A percentile compares a stretch with the other conserved stretches of the same genome.
These are phyloP conservation scores for Drosophila arizonae DNA, from an alignment of 1,140 invertebrate species.

Conservation along the genomic window DNA sequence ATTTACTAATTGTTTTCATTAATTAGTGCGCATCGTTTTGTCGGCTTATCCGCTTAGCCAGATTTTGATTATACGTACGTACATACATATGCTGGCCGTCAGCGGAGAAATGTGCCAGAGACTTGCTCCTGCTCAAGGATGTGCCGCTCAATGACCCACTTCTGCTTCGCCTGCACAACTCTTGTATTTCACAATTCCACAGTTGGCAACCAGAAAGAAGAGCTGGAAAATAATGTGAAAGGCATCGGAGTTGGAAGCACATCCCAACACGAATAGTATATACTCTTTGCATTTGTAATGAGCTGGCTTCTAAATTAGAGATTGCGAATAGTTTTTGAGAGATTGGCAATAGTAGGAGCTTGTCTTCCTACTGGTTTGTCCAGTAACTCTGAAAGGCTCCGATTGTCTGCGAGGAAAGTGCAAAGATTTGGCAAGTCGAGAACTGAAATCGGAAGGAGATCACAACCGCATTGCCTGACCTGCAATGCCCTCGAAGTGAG, in stretches of 20 bases:
- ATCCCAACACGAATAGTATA: not conserved
- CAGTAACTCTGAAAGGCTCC: too few relatives aligned
- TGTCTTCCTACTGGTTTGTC: too few relatives aligned
- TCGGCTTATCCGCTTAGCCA: slow-evolving; percentile 40
- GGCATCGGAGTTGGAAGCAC: not conserved
- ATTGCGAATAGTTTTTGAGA: too few relatives aligned
- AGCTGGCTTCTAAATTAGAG: too few relatives aligned
- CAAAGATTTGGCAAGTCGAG: too few relatives aligned
- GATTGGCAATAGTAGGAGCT: too few relatives aligned
- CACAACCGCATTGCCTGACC: not conserved
- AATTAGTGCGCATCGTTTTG: slow-evolving; percentile 52
- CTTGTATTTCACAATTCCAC: slow-evolving; percentile 18
- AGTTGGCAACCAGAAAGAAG: slow-evolving; percentile 24
- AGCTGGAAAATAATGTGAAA: slow-evolving; percentile 5
- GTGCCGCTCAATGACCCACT: slow-evolving; percentile 58
- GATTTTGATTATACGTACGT: slow-evolving; percentile 29
- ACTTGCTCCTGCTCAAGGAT: not conserved
- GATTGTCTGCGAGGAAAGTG: too few relatives aligned
- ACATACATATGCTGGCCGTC: slow-evolving; percentile 36
- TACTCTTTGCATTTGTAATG: slow-evolving; percentile 18
- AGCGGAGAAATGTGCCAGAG: slow-evolving; percentile 7
- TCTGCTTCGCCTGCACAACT: slow-evolving; percentile 31
- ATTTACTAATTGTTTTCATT: slow-evolving; percentile 80
- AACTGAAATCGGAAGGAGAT: too few relatives aligned
- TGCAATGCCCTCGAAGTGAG: not conserved